phyloP scores from a whole-genome alignment of 2,113 vertebrate species.

The Uria lomvia region DNA sequence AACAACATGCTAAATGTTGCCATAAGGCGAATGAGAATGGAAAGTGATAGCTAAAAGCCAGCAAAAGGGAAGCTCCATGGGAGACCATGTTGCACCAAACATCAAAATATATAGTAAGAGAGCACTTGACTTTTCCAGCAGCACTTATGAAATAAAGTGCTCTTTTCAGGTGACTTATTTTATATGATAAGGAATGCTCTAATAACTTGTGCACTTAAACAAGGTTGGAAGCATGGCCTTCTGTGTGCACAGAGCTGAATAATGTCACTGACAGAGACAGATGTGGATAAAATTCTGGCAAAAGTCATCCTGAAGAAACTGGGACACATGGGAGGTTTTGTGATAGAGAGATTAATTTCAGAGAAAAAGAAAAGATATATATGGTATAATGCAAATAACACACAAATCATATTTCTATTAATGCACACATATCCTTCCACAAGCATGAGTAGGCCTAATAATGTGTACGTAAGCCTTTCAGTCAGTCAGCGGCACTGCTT shows the following conservation, averaged over 20 bases:
- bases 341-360: not conserved
- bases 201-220: not conserved
- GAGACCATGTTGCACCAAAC: not conserved
- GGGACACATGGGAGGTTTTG: not conserved
- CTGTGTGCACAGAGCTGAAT: not conserved
- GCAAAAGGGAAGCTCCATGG: not conserved
- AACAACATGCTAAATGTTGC: not conserved
- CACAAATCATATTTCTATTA: not conserved
- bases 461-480: not conserved
- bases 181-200: not conserved
- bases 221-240: not conserved
- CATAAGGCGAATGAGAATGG: not conserved
- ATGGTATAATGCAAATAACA: not conserved
- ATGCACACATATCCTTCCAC: not conserved
- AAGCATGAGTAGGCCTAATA: not conserved
- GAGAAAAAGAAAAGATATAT: not conserved
- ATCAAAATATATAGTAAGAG: not conserved
- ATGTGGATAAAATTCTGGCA: not conserved
- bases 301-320: not conserved
- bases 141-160: not conserved
- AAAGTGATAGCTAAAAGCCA: not conserved
- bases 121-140: not conserved
- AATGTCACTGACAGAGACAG: not conserved
- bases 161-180: conserved; percentile 15
- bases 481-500: not conserved